Conservation (phyloP, 2,113 vertebrate species). For the Eolophus roseicapilla region DNA sequence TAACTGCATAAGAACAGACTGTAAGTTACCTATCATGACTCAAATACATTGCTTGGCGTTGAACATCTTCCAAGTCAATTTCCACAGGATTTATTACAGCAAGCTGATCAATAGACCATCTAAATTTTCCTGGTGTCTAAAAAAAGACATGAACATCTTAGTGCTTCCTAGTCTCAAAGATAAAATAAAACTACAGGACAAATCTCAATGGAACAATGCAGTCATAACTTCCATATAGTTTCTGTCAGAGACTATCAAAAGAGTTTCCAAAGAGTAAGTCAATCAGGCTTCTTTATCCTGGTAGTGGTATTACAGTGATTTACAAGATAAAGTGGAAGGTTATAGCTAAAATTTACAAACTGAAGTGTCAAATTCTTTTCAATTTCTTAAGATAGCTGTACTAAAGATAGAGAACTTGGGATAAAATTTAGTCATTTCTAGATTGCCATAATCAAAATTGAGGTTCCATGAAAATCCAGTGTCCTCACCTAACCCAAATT, state of each 20-base stretch:
- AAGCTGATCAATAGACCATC: conserved; percentile 97
- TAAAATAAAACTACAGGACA: background rate
- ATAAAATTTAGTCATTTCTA: background rate
- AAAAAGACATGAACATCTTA: conserved; percentile 10
- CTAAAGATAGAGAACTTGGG: background rate
- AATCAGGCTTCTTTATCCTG: background rate
- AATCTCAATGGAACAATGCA: background rate
- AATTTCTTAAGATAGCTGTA: background rate
- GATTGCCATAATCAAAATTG: background rate
- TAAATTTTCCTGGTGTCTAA: conserved; percentile 92
- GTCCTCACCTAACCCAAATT: background rate
- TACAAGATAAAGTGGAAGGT: background rate
- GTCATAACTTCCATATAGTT: background rate
- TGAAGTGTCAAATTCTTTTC: background rate
- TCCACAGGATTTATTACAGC: conserved; percentile 91
- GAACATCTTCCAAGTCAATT: conserved; percentile 93
- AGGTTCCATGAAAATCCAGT: background rate
- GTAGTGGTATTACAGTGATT: background rate
- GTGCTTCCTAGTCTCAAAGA: background rate
- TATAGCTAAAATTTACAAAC: background rate
- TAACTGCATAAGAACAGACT: background rate
- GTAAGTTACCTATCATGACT: conserved; percentile 85
- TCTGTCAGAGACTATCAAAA: background rate
- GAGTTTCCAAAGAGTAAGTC: background rate
- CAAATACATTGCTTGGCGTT: conserved; percentile 88